These are phyloP conservation scores for Arctopsyche grandis DNA, from an alignment of 1,140 invertebrate species.

Conservation along the genomic window DNA sequence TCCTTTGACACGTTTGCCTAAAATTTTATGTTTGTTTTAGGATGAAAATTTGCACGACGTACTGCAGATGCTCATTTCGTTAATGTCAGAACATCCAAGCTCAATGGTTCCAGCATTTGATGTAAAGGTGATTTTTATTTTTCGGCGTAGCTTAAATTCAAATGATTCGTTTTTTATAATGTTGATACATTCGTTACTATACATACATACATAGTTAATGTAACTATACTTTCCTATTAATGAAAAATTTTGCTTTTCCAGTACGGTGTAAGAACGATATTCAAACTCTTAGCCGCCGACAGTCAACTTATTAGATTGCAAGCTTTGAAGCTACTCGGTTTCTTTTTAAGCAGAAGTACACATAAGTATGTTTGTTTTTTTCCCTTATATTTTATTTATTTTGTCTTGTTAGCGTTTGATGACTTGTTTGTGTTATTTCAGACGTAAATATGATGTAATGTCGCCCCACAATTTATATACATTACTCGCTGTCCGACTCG, in stretches of 20 bases:
- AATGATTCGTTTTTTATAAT: too few relatives aligned
- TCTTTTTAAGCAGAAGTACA: conserved; percentile 94
- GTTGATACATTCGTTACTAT: too few relatives aligned
- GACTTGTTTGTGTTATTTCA: conserved; percentile 59
- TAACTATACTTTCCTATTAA: not conserved
- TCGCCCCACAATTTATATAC: conserved; percentile 98
- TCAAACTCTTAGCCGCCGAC: conserved; percentile 94
- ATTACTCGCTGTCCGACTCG: conserved; percentile 89
- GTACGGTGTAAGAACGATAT: conserved; percentile 94
- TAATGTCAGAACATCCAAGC: conserved; percentile 98
- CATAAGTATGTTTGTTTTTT: conserved; percentile 79
- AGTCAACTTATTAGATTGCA: conserved; percentile 96
- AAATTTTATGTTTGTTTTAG: conserved; percentile 71
- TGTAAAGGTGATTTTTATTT: conserved; percentile 68
- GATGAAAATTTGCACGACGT: conserved; percentile 99
- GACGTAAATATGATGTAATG: conserved; percentile 98
- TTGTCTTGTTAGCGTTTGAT: not conserved
- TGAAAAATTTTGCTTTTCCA: conserved; percentile 59
- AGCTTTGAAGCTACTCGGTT: conserved; percentile 93
- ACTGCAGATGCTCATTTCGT: conserved; percentile 93
- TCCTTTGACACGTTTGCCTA: too few relatives aligned
- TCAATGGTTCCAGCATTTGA: conserved; percentile 99
- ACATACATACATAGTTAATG: too few relatives aligned
- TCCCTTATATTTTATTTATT: not conserved
- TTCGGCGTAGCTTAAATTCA: too few relatives aligned